These are phyloP conservation scores for Druceiella hillmani DNA, from an alignment of 2,888 invertebrate genomes.

Conservation along the genomic window DNA sequence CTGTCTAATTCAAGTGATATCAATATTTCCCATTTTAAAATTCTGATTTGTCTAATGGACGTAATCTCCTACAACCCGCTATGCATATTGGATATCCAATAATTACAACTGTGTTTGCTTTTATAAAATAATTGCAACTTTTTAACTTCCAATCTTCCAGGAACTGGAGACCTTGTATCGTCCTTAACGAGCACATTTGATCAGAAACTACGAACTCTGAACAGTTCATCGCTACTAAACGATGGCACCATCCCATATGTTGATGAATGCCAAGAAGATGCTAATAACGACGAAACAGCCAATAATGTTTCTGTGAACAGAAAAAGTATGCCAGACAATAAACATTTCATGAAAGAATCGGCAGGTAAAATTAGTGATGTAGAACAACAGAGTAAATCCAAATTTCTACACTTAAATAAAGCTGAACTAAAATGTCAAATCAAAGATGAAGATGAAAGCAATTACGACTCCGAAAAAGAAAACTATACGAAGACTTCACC, in stretches of 20 bases:
- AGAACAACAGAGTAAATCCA: too few species aligned
- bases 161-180: slow-evolving; percentile 75
- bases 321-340: too few species aligned
- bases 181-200: slow-evolving; percentile 82
- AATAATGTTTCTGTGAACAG: slow-evolving; percentile 31
- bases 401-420: too few species aligned
- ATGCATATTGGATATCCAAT: not conserved
- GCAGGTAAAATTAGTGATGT: too few species aligned
- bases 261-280: slow-evolving; percentile 60
- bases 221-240: slow-evolving; percentile 60
- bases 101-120: not conserved
- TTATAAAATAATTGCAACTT: not conserved
- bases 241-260: slow-evolving; percentile 68
- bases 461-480: slow-evolving; percentile 8
- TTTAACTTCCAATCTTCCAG: slow-evolving; percentile 54
- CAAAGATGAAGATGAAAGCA: slow-evolving; percentile 28
- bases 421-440: too few species aligned
- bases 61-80: too few species aligned
- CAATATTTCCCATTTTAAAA: not conserved
- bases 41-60: not conserved
- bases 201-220: slow-evolving; percentile 70
- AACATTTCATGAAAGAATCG: too few species aligned
- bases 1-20: too few species aligned
- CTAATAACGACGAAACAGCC: slow-evolving; percentile 31
- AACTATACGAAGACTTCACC: slow-evolving; percentile 8